A percentile compares a stretch with the other conserved stretches of the same genome.
Evolutionary conservation across 2,113 vertebrate species (phyloP).

Genomic region (Halichoeres trimaculatus): DNA sequence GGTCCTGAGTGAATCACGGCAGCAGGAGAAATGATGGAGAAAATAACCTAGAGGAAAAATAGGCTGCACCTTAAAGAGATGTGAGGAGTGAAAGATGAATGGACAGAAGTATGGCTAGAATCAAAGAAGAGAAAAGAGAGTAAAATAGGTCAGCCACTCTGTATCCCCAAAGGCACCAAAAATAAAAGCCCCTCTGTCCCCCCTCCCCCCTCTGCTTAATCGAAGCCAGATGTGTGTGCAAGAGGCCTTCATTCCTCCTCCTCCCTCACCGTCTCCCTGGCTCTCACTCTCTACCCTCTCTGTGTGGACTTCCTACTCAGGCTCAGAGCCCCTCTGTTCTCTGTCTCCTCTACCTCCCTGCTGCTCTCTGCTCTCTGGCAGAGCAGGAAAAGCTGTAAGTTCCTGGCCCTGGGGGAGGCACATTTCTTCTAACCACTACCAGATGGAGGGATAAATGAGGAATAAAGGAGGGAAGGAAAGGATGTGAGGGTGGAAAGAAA

Average conservation of each 20-base stretch:
- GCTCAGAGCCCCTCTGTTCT: constrained; percentile 56
- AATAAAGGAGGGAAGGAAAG: constrained; percentile 54
- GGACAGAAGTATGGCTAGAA: constrained; percentile 18
- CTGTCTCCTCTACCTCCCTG: constrained; percentile 18
- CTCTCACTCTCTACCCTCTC: too few relatives aligned
- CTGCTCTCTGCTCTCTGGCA: constrained; percentile 29
- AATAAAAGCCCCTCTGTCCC: constrained; percentile 62
- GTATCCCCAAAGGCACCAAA: constrained; percentile 42
- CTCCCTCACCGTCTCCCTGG: background rate
- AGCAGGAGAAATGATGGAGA: background rate
- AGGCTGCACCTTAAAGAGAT: background rate
- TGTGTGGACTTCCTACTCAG: constrained; percentile 54
- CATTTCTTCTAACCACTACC: constrained; percentile 76
- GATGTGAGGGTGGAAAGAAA: constrained; percentile 27
- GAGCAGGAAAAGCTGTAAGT: constrained; percentile 80
- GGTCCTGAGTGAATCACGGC: too few relatives aligned
- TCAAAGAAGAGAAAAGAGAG: background rate
- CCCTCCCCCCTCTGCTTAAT: constrained; percentile 67
- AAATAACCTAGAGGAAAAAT: accelerated
- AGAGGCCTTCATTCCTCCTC: constrained; percentile 42
- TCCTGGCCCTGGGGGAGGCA: constrained; percentile 77
- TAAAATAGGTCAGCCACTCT: constrained; percentile 54
- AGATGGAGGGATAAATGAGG: constrained; percentile 76
- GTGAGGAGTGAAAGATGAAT: too few relatives aligned
- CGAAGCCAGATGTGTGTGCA: constrained; percentile 78